Evolutionary conservation across 2,113 vertebrate species (phyloP).

Genomic region (Cavia porcellus): DNA sequence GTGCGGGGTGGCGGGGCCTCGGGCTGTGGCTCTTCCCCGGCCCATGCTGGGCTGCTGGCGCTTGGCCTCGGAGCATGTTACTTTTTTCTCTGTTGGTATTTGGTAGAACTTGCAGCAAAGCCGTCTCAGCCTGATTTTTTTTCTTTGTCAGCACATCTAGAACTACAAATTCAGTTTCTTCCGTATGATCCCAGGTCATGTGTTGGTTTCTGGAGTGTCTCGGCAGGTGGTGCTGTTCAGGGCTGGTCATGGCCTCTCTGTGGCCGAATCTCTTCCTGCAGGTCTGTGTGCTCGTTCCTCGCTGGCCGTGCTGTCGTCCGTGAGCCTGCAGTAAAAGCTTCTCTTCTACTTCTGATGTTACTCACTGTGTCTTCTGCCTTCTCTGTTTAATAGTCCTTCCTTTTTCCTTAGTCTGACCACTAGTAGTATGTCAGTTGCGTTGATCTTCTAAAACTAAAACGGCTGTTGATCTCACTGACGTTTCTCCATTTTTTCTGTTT

Average conservation of each 20-base stretch:
- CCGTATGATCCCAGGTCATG: no score
- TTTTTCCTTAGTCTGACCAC: neutral
- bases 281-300: neutral
- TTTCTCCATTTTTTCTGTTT: neutral
- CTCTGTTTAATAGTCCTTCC: neutral
- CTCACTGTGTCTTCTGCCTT: neutral
- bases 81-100: neutral
- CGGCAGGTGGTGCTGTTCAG: neutral
- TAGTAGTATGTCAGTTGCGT: neutral
- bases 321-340: neutral
- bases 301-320: neutral
- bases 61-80: no score
- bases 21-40: no score
- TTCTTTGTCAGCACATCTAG: neutral
- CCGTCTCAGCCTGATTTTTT: neutral
- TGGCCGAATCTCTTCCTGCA: neutral
- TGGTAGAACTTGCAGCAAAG: neutral
- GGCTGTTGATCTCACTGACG: neutral
- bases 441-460: neutral
- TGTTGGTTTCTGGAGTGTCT: no score
- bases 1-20: no score
- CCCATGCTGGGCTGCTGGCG: no score
- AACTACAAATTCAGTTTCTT: neutral
- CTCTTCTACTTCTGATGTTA: neutral
- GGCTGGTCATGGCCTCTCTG: neutral